Evolutionary conservation across 2,888 invertebrate species (phyloP).

Genomic region (Xanthorhoe designata): DNA sequence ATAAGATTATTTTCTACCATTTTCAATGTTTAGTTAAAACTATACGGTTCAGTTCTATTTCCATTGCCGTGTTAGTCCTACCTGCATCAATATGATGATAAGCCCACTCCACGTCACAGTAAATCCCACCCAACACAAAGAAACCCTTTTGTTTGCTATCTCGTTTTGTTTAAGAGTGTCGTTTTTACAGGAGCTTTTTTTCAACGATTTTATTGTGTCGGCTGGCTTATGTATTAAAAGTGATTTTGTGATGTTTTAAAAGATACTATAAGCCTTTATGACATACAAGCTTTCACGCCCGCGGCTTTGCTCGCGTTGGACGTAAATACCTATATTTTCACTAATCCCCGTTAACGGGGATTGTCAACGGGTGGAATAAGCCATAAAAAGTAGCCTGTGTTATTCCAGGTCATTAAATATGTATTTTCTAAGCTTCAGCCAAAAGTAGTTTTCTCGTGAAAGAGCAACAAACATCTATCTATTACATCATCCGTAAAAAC

Average conservation of each 20-base stretch:
- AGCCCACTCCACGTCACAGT: conserved; percentile 65
- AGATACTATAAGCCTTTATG: too few species aligned
- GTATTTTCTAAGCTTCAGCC: too few species aligned
- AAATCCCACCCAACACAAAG: conserved; percentile 65
- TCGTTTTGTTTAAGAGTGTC: conserved; percentile 31
- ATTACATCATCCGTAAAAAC: too few species aligned
- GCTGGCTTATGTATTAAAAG: background rate
- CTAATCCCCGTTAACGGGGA: too few species aligned
- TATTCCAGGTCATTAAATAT: too few species aligned
- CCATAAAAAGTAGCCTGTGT: too few species aligned
- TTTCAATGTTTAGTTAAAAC: background rate
- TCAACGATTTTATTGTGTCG: conserved; percentile 8
- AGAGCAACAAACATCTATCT: too few species aligned
- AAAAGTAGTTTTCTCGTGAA: too few species aligned
- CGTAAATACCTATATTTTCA: too few species aligned
- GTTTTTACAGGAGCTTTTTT: conserved; percentile 36
- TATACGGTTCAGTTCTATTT: background rate
- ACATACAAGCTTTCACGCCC: too few species aligned
- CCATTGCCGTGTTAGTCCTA: conserved; percentile 41
- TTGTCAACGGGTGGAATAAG: too few species aligned
- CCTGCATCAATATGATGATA: conserved; percentile 66
- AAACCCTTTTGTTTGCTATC: conserved; percentile 58
- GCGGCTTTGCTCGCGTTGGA: too few species aligned
- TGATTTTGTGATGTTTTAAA: background rate
- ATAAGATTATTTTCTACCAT: background rate